Evolutionary conservation across 2,888 invertebrate species (phyloP).

Genomic region (Drosophila mimica): DNA sequence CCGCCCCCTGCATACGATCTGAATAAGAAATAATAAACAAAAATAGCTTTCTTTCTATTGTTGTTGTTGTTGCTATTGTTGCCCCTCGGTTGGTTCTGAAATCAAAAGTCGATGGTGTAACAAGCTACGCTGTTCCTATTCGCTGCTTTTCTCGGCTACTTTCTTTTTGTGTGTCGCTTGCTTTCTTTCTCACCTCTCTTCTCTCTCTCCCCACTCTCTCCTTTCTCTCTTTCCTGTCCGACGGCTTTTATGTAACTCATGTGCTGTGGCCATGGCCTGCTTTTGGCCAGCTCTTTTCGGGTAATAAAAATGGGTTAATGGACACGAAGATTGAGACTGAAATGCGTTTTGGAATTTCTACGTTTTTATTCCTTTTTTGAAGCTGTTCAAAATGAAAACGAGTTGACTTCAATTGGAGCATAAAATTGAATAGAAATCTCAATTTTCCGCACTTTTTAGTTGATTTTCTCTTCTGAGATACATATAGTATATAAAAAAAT

Average conservation of each 20-base stretch:
- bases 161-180: constrained; percentile 14
- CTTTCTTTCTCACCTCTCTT: constrained; percentile 3
- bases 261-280: constrained; percentile 66
- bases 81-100: constrained; percentile 62
- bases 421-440: background rate
- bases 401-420: background rate
- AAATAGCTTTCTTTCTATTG: background rate
- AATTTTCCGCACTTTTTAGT: too few species aligned
- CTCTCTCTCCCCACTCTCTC: background rate
- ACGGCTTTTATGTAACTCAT: constrained; percentile 52
- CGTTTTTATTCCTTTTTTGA: background rate
- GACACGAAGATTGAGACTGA: constrained; percentile 36
- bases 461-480: background rate
- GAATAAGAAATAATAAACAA: background rate
- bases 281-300: constrained; percentile 62
- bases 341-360: constrained; percentile 18
- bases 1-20: background rate
- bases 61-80: background rate
- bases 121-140: background rate
- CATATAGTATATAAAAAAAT: background rate
- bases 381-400: background rate
- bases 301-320: constrained; percentile 74
- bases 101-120: constrained; percentile 63
- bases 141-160: constrained; percentile 2
- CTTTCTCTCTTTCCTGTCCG: constrained; percentile 5